Evolutionary conservation across 2,888 invertebrate genomes (phyloP), one percentile per base, ranked within the genome.

Genomic region (Drosophila phalerata): DNA sequence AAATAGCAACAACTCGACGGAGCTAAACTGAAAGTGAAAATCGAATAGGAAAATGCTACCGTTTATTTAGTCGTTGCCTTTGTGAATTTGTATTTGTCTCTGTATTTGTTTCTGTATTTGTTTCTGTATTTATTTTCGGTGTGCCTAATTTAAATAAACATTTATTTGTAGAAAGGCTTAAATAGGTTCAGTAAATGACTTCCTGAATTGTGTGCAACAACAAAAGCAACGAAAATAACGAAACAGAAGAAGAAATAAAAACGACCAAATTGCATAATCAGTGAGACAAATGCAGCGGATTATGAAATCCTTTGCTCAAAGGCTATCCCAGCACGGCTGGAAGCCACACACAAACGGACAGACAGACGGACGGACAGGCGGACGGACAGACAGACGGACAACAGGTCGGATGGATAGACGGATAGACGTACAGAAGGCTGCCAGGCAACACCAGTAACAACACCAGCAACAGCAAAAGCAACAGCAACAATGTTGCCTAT

Each of bases 91-190:
- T 51, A 30, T 42, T 30, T 30, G 1, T 5, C 3, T 28, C 13
- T 58, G 52, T 57, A 67, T 65, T 56, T 62, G 38, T n/a, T n/a
- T n/a, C n/a, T n/a, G 28, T 38, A 22, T 55, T 56, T 66, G 42
- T 61, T 13, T 63, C 53, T 43, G 56, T 77, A 84, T 82, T 78
- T 82, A 73, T 71, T 77, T 79, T 66, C n/a, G 75, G 52, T 52
- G 58, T 48, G 66, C 65, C 84, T 84, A 88, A 85, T 85, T 85
- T 85, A 87, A 88, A 85, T 87, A 85, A 85, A 88, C 89, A 89
- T 85, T 88, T 88, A 86, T 87, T 88, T 84, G 88, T 65, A 63
- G 69, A 76, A 69, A 80, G 86, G 86, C 88, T 67, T 77, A 83
- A 83, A 85, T 88, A 72, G 68, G 72, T 66, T 72, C 68, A 82